Conservation (phyloP, 2,888 invertebrate species). For the Himalopsyche kuldschensis region DNA sequence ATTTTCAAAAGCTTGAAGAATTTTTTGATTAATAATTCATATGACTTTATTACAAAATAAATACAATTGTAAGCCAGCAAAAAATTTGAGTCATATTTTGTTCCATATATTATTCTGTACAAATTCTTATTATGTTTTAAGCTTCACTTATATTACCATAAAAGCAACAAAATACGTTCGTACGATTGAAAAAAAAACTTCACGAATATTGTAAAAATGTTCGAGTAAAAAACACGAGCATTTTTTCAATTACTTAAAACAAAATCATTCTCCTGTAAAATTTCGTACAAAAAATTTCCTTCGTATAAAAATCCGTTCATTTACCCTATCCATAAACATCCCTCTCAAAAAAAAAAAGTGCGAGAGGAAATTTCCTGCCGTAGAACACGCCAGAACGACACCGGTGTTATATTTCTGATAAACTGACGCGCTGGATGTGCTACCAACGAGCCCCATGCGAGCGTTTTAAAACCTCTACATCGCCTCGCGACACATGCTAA, state of each 20-base stretch:
- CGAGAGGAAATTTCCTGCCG: slow-evolving; percentile 5
- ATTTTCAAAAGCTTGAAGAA: no score
- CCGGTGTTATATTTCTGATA: slow-evolving; percentile 28
- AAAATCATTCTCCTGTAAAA: neutral
- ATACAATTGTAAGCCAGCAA: no score
- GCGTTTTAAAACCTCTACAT: slow-evolving; percentile 25
- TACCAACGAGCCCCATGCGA: slow-evolving; percentile 18
- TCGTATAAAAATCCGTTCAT: neutral
- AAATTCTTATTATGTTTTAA: no score
- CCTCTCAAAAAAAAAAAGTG: slow-evolving; percentile 1
- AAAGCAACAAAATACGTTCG: no score
- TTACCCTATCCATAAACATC: slow-evolving; percentile 14
- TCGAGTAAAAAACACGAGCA: no score
- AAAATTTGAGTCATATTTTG: no score
- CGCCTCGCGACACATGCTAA: slow-evolving; percentile 17
- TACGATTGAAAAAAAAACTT: no score
- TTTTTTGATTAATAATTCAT: no score
- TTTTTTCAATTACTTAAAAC: neutral
- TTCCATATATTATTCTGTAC: no score
- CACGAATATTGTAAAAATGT: no score
- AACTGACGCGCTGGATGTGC: slow-evolving; percentile 22
- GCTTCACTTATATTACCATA: no score
- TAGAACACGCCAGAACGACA: slow-evolving; percentile 1
- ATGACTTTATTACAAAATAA: no score
- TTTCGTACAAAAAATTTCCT: neutral